Evolutionary conservation across 2,797 vertebrate species (phyloP), one percentile per base, ranked within the genome.

Genomic region (Labeo calbasu): DNA sequence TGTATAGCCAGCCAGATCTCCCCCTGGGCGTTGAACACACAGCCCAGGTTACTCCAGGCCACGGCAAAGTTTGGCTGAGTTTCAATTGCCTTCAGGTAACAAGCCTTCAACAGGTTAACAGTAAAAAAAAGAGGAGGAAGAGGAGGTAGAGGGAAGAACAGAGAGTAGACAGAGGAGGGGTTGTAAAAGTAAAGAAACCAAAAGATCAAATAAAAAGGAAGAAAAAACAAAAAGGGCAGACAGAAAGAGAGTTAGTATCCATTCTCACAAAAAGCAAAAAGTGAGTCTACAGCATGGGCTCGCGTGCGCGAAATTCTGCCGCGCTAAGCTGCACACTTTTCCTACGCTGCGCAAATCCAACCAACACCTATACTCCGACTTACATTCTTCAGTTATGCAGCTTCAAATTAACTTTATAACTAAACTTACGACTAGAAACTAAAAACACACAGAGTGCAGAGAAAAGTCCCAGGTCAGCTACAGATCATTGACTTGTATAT

Each of bases 81-180:
- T 95, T 99, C 98, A 94, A 99, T 99, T 92, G 98, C 98, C 96
- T 99, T 99, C 96, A 99, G 96, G 95, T 99, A 99, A 95, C 98
- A 99, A 90, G 98, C 98, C 98, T 99, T 99, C 88, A 94, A 92
- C 92, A 92, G 91, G 94, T 96, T 95, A 95, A 95, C 86, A 92
- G 91, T 94, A 66, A 87, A 82, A 87, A 68, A 50, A 87, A 85
- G 77, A 87, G 92, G 92, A 92, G 79, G 81, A 87, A 94, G 77
- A 94, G 91, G 89, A 92, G 81, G 90, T 70, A 88, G 88, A 88
- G 89, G 84, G 75, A 79, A 86, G 83, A 84, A 81, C 55, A 84
- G 71, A 93, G 93, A 91, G 53, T 48, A 43, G 88, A 90, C n/a
- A 63, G 88, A 88, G 86, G 88, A 87, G 90, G 91, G 90, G 77